A percentile compares a stretch with the other conserved stretches of the same genome.
phyloP scores from a whole-genome alignment of 2,113 vertebrate genomes.

The Vidua chalybeata region DNA sequence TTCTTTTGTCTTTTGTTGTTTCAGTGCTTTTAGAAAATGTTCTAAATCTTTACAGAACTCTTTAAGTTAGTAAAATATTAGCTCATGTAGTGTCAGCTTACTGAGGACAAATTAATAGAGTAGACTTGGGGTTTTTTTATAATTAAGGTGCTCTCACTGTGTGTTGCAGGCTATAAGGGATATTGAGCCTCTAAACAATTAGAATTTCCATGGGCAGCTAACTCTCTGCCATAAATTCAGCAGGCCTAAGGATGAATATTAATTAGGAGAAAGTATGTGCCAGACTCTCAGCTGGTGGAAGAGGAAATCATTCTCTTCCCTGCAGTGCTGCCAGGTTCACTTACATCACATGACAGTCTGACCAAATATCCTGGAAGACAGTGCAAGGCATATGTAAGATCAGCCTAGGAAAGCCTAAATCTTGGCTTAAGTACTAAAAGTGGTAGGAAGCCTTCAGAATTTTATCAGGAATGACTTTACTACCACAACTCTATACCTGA shows the following conservation, averaged over 20 bases:
- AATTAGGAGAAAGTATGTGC: constrained; percentile 28
- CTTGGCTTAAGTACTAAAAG: not conserved
- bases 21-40: not conserved
- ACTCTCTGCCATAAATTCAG: not conserved
- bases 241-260: constrained; percentile 18
- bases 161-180: not conserved
- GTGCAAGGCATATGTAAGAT: not conserved
- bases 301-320: constrained; percentile 20
- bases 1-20: not conserved
- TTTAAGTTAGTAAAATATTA: not conserved
- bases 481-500: not conserved
- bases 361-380: not conserved
- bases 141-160: not conserved
- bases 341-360: not conserved
- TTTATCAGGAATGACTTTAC: not conserved
- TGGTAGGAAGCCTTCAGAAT: not conserved
- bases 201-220: not conserved
- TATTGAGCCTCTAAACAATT: not conserved
- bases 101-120: not conserved
- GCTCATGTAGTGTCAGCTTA: not conserved
- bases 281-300: constrained; percentile 11
- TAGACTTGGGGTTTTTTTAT: not conserved
- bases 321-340: constrained; percentile 15
- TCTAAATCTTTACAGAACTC: not conserved
- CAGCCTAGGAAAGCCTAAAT: not conserved